phyloP scores from a whole-genome alignment of 2,797 vertebrate genomes.

The Pelochelys cantorii region DNA sequence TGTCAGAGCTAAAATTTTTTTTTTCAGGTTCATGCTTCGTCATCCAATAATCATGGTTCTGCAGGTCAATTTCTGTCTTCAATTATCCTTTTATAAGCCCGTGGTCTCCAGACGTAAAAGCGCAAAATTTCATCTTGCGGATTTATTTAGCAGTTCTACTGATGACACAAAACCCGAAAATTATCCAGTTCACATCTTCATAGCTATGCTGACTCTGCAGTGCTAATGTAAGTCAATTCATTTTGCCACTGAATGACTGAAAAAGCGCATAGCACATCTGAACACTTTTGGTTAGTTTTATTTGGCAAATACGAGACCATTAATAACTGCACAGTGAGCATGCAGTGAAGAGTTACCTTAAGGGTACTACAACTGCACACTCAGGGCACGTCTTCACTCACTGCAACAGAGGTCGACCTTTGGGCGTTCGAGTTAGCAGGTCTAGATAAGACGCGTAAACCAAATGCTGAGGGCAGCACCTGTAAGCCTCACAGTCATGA shows the following conservation, averaged over 20 bases:
- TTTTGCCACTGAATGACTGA: background rate
- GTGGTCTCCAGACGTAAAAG: background rate
- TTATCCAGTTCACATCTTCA: background rate
- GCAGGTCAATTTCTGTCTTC: background rate
- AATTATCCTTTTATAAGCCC: background rate
- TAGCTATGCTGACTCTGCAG: background rate
- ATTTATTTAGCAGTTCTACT: background rate
- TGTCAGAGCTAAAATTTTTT: background rate
- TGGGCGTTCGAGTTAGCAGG: too few species aligned
- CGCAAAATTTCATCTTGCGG: background rate
- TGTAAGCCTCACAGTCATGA: too few species aligned
- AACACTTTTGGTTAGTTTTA: background rate
- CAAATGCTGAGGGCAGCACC: too few species aligned
- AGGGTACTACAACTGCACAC: background rate
- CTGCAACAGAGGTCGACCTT: too few species aligned
- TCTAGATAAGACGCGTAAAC: too few species aligned
- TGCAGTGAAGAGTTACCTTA: background rate
- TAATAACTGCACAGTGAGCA: background rate
- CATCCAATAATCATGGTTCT: background rate
- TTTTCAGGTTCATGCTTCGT: background rate
- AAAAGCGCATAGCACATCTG: background rate
- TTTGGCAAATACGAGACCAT: background rate
- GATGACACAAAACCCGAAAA: background rate
- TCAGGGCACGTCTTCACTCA: too few species aligned
- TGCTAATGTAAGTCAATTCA: background rate